These are phyloP conservation scores for Myrmecobius fasciatus DNA, from an alignment of 2,113 vertebrate genomes.

Conservation along the genomic window DNA sequence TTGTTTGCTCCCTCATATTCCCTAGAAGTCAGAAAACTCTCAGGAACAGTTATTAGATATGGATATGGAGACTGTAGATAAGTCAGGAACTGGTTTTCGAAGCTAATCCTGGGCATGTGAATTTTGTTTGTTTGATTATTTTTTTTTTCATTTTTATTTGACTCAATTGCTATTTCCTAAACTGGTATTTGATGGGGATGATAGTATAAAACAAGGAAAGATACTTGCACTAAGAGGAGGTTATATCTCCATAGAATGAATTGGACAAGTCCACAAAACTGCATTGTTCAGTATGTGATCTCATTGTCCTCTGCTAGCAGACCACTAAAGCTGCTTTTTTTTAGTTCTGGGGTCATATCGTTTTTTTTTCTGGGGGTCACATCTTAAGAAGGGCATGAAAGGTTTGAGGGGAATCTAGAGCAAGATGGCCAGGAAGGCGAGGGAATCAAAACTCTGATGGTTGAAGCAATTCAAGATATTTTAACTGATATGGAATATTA, in stretches of 20 bases:
- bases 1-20: constrained; percentile 15
- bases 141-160: background rate
- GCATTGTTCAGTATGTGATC: background rate
- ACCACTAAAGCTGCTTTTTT: background rate
- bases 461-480: background rate
- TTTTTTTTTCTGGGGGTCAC: background rate
- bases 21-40: constrained; percentile 12
- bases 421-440: background rate
- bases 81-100: background rate
- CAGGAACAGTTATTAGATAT: background rate
- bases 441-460: background rate
- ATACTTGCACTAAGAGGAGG: background rate
- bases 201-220: background rate
- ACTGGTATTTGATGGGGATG: background rate
- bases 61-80: background rate
- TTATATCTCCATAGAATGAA: background rate
- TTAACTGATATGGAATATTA: too few relatives aligned
- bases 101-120: background rate
- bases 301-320: background rate
- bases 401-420: background rate
- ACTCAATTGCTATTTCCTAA: background rate
- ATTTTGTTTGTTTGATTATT: background rate
- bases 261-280: background rate
- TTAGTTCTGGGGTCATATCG: background rate
- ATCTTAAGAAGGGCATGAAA: background rate